These are phyloP conservation scores for Enteromius paludinosus DNA, from an alignment of 2,797 vertebrate species.

Conservation along the genomic window DNA sequence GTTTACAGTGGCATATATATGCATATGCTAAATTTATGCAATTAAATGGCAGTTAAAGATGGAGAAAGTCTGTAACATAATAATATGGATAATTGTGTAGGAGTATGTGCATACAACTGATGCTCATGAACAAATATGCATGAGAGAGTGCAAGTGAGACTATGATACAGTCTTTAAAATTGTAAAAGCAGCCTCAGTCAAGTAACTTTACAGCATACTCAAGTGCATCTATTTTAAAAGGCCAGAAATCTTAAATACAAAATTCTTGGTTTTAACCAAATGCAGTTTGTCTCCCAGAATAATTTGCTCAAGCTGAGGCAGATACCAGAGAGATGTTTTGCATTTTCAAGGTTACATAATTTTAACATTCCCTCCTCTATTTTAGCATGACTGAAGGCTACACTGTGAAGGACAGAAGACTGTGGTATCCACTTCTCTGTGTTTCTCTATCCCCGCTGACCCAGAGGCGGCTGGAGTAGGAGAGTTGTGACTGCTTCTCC, in stretches of 20 bases:
- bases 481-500: slow-evolving; percentile 17
- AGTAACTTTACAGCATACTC: background rate
- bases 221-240: slow-evolving; percentile 25
- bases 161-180: background rate
- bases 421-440: background rate
- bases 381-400: slow-evolving; percentile 43
- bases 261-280: slow-evolving; percentile 6
- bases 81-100: background rate
- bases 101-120: background rate
- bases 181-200: background rate
- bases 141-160: background rate
- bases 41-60: background rate
- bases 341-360: slow-evolving; percentile 39
- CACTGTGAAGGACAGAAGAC: slow-evolving; percentile 25
- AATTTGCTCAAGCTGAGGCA: background rate
- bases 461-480: background rate
- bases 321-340: slow-evolving; percentile 21
- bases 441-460: background rate
- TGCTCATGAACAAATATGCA: background rate
- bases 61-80: background rate
- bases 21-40: background rate
- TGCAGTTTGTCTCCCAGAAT: slow-evolving; percentile 1
- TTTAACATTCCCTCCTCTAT: slow-evolving; percentile 18
- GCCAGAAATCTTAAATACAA: background rate
- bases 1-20: background rate